Evolutionary conservation across 2,888 invertebrate species (phyloP), one percentile per base, ranked within the genome.

Genomic region (Eilema depressum): DNA sequence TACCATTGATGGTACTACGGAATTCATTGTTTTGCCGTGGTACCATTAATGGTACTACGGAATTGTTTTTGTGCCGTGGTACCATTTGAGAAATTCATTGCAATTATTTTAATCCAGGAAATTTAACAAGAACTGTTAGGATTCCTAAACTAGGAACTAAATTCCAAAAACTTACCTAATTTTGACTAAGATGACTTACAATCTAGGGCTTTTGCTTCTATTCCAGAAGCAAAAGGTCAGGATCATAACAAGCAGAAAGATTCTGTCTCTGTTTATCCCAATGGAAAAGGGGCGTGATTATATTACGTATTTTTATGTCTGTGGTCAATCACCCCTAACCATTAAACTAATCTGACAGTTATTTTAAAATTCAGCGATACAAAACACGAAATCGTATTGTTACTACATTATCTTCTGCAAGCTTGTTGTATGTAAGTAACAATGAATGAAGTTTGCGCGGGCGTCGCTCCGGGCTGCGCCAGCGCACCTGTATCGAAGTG

Each of bases 361-460:
- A 74, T 59, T 66, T 73, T 20, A 69, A 71, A 66, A 68, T 66
- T n/a, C 62, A 63, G 62, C 63, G 62, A 63, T 70, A 73, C 64
- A 69, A 47, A 73, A 74, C 70, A 74, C 72, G 73, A 81, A 74
- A 79, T 81, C 67, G 75, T 74, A 78, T 75, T 77, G 78, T 82
- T 75, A 73, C 65, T 64, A 73, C 74, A 80, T 77, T 76, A 79
- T 78, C 77, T 73, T 73, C 73, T 68, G 77, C 70, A 71, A 76
- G 73, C 71, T 75, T 75, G 75, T 69, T 66, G 68, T 71, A 75
- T 75, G 76, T 72, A 78, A 78, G 88, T 85, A 91, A 91, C 92
- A 94, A 93, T 94, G 94, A 94, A 94, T 94, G 94, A 90, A 93
- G 91, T 81, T 83, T 81, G 89, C 90, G 89, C 90, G 91, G 91